Evolutionary conservation across 2,888 invertebrate species (phyloP).

Genomic region (Achlya flavicornis): DNA sequence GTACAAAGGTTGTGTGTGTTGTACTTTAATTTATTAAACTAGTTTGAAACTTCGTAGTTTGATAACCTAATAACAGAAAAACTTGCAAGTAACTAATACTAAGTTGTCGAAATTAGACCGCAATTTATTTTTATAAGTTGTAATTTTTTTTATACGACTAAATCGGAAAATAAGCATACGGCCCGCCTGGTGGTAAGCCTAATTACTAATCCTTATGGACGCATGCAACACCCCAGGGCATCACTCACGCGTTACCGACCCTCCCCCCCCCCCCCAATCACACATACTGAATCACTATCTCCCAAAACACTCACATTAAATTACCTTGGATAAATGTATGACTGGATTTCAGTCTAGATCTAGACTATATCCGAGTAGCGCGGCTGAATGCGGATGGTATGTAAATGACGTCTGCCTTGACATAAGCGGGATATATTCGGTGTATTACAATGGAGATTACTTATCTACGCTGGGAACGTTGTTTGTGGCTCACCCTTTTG

Average conservation of each 20-base stretch:
- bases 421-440: background rate
- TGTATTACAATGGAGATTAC: background rate
- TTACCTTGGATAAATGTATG: background rate
- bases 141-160: no score
- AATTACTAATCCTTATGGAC: no score
- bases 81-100: no score
- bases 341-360: constrained; percentile 1
- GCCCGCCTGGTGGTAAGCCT: no score
- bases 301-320: background rate
- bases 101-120: no score
- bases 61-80: no score
- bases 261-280: no score
- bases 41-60: background rate
- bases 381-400: constrained; percentile 3
- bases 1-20: background rate
- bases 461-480: background rate
- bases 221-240: no score
- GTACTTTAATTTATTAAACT: background rate
- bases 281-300: background rate
- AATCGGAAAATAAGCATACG: no score
- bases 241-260: no score
- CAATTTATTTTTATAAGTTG: no score
- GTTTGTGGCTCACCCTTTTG: background rate
- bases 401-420: constrained; percentile 3
- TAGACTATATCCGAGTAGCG: background rate